Evolutionary conservation across 1,140 invertebrate species (phyloP), one percentile per base, ranked within the genome.

Genomic region (Bombus superbus): DNA sequence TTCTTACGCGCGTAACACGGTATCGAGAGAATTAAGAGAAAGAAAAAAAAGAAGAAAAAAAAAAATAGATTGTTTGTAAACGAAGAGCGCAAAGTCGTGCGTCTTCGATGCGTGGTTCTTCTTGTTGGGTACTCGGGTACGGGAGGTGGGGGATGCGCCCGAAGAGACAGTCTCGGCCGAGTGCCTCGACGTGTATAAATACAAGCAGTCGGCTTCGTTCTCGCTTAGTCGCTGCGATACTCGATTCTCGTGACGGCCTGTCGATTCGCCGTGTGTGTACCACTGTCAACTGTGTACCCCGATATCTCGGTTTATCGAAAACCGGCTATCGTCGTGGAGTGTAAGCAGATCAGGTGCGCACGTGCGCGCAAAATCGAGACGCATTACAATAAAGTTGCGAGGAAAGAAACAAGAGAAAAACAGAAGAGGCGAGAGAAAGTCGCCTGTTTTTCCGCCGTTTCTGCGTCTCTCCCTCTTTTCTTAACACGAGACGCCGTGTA

Each of bases 161-260:
- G 81, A 89, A 73, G 87, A 82, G 79, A 71, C 72, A 77, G 83
- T 87, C 88, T 89, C 87, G 91, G 71, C 72, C 66, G 76, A 44
- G 87, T 75, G 81, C 81, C 86, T 86, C 91, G 88, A 91, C 91
- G 91, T 90, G 93, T 95, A 95, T 95, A 94, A 95, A 95, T 95
- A 95, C 93, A 91, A 92, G 93, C 89, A 85, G 88, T 88, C 78
- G 81, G 90, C 91, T 87, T 92, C 88, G 91, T 90, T 91, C 92
- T 88, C 90, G 92, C 91, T 94, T 94, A 95, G 93, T 94, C 90
- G 89, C 86, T 86, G 64, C 89, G 89, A 90, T 90, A 90, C 89
- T 57, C 89, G 89, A 90, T 90, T 68, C 88, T 86, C 81, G 88
- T 83, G 83, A 87, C 90, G 86, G 82, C 47, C 53, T 68, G 88